Conservation (phyloP, 1,140 invertebrate genomes). For the Armadillidium nasatum region DNA sequence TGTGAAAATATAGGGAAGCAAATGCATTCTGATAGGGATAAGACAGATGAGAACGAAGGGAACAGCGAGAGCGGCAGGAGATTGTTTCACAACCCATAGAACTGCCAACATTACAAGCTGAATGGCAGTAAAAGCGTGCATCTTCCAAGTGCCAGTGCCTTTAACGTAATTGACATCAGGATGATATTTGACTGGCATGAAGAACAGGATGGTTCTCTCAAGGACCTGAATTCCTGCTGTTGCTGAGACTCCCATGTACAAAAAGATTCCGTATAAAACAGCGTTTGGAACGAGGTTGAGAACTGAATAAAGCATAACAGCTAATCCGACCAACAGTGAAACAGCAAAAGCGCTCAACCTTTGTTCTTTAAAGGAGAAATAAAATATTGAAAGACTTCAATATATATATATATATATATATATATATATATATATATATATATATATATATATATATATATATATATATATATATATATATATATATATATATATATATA, state of each 20-base stretch:
- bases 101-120: constrained; percentile 71
- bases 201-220: constrained; percentile 74
- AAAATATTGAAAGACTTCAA: no score
- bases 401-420: no score
- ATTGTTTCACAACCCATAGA: constrained; percentile 84
- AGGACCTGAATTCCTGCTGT: constrained; percentile 88
- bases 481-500: no score
- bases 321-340: constrained; percentile 67
- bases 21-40: constrained; percentile 73
- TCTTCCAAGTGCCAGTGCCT: constrained; percentile 73
- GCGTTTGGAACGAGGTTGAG: constrained; percentile 82
- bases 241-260: constrained; percentile 93
- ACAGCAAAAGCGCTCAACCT: constrained; percentile 70
- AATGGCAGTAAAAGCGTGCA: constrained; percentile 84
- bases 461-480: no score
- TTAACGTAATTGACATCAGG: constrained; percentile 62
- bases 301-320: constrained; percentile 72
- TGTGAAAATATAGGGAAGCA: constrained; percentile 71
- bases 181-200: constrained; percentile 92
- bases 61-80: constrained; percentile 75
- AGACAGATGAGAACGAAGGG: constrained; percentile 88
- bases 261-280: constrained; percentile 90
- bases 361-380: no score
- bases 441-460: no score
- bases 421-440: no score